Percentiles rank a stretch among this genome's conserved stretches.
Evolutionary conservation across 2,888 invertebrate species (phyloP).

Genomic region (Drosophila barbarae): DNA sequence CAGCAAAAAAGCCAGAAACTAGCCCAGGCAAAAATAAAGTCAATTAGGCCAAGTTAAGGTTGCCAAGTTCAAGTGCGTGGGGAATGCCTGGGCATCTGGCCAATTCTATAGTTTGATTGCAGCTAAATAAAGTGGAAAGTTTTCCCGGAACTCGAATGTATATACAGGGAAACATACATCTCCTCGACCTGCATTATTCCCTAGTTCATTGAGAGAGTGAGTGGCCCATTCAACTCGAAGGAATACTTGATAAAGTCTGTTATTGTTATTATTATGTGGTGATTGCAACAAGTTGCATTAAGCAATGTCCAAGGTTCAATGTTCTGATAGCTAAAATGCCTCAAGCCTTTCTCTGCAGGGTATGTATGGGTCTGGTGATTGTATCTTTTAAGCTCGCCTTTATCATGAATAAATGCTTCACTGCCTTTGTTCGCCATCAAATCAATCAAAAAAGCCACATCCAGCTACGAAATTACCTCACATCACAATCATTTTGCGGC

Average conservation of each 20-base stretch:
- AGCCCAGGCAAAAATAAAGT: constrained; percentile 8
- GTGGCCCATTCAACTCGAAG: constrained; percentile 28
- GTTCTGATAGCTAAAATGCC: constrained; percentile 14
- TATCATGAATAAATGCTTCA: constrained; percentile 10
- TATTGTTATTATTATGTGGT: constrained; percentile 16
- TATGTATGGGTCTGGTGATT: constrained; percentile 2
- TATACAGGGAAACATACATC: not conserved
- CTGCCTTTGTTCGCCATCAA: constrained; percentile 15
- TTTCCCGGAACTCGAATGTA: not conserved
- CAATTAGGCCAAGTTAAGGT: constrained; percentile 29
- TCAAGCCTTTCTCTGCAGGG: constrained; percentile 27
- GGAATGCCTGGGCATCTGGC: constrained; percentile 26
- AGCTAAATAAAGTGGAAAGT: constrained; percentile 22
- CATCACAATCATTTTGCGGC: constrained; percentile 33
- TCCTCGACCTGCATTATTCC: constrained; percentile 6
- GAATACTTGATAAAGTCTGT: constrained; percentile 46
- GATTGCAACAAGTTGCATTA: constrained; percentile 34
- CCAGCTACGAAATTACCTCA: constrained; percentile 38
- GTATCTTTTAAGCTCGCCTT: not conserved
- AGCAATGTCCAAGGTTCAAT: constrained; percentile 31
- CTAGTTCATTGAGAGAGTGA: constrained; percentile 2
- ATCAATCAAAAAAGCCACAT: constrained; percentile 49
- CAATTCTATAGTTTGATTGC: constrained; percentile 2
- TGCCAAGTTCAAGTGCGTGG: constrained; percentile 40
- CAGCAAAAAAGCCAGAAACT: constrained; percentile 2